Evolutionary conservation across 2,888 invertebrate genomes (phyloP).

Genomic region (Lagria hirta): DNA sequence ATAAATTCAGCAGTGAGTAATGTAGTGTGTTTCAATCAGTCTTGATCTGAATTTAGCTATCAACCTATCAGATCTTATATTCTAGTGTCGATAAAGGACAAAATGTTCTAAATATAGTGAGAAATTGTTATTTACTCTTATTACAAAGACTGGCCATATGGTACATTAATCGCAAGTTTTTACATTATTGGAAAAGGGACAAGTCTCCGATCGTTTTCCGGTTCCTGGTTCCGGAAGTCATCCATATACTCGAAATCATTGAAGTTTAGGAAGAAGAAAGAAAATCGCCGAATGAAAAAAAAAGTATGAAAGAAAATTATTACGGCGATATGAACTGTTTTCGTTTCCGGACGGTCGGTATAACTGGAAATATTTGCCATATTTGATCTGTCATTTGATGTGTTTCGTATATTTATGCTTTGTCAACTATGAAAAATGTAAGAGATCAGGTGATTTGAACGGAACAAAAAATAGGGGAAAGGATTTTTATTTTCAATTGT

Average conservation of each 20-base stretch:
- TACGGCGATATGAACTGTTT: slow-evolving; percentile 23
- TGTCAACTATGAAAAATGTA: slow-evolving; percentile 40
- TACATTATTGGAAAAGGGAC: slow-evolving; percentile 12
- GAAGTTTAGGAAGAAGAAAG: slow-evolving; percentile 2
- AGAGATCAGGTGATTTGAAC: slow-evolving; percentile 32
- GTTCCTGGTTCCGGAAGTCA: slow-evolving; percentile 18
- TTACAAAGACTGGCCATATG: too few relatives aligned
- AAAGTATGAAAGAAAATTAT: slow-evolving; percentile 23
- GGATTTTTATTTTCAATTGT: too few relatives aligned
- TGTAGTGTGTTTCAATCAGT: too few relatives aligned
- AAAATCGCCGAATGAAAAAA: slow-evolving; percentile 13
- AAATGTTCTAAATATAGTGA: too few relatives aligned
- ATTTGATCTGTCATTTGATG: slow-evolving; percentile 13
- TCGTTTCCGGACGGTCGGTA: slow-evolving; percentile 23
- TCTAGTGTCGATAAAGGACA: too few relatives aligned
- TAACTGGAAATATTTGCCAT: slow-evolving; percentile 18
- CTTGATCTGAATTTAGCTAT: too few relatives aligned
- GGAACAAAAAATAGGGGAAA: slow-evolving; percentile 11
- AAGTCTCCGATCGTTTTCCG: slow-evolving; percentile 22
- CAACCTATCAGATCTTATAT: too few relatives aligned
- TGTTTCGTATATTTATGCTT: slow-evolving; percentile 35
- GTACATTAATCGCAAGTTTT: too few relatives aligned
- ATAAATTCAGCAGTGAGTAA: too few relatives aligned
- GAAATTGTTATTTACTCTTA: too few relatives aligned
- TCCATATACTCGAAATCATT: slow-evolving; percentile 11